phyloP scores from a whole-genome alignment of 2,888 invertebrate genomes.

The Trichogramma dendrolimi region DNA sequence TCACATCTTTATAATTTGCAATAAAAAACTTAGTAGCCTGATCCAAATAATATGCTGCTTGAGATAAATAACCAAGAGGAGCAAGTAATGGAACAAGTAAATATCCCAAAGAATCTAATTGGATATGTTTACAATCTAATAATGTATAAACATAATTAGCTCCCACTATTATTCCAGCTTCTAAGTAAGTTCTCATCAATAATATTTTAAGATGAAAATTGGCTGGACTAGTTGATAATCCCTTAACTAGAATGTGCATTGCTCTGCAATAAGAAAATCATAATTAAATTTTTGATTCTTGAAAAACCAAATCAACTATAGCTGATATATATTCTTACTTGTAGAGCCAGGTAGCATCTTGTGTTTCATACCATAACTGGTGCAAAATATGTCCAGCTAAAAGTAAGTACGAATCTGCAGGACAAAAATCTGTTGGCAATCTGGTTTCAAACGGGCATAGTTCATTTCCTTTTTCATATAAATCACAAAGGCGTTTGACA shows the following conservation, averaged over 20 bases:
- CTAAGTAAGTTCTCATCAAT: conserved; percentile 72
- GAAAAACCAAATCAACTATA: not conserved
- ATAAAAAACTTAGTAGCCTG: conserved; percentile 81
- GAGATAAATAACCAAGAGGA: conserved; percentile 66
- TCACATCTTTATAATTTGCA: conserved; percentile 83
- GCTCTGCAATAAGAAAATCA: conserved; percentile 37
- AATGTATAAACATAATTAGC: conserved; percentile 44
- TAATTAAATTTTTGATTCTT: conserved; percentile 4
- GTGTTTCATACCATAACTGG: conserved; percentile 56
- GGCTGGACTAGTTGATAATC: conserved; percentile 63
- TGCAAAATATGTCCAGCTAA: conserved; percentile 70
- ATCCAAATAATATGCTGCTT: conserved; percentile 68
- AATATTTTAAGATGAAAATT: conserved; percentile 87
- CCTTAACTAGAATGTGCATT: conserved; percentile 44
- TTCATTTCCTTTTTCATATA: conserved; percentile 44
- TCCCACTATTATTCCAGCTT: conserved; percentile 46
- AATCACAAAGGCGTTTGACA: conserved; percentile 41
- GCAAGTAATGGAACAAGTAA: conserved; percentile 72
- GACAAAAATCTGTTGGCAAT: conserved; percentile 67
- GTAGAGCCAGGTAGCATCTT: conserved; percentile 49
- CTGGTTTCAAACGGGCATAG: conserved; percentile 54
- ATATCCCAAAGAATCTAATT: conserved; percentile 87
- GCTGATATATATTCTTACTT: conserved; percentile 35
- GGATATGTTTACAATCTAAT: conserved; percentile 89
- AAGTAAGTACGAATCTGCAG: conserved; percentile 76